Conservation (phyloP, 1,140 invertebrate genomes). For the Nasonia longicornis region DNA sequence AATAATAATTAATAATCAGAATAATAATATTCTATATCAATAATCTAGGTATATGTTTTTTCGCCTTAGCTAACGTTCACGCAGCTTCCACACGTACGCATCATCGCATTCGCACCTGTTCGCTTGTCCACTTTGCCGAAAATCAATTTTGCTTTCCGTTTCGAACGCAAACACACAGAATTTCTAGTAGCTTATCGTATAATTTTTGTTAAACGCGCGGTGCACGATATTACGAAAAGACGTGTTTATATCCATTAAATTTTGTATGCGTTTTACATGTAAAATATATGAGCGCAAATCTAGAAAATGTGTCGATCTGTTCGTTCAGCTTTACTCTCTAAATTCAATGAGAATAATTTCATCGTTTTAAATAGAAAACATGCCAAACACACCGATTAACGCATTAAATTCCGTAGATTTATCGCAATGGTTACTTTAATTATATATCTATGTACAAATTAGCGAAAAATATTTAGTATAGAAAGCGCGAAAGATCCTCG, state of each 20-base stretch:
- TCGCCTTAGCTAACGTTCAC: conserved; percentile 22
- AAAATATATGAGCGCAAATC: conserved; percentile 30
- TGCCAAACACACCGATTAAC: conserved; percentile 38
- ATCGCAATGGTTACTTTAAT: conserved; percentile 29
- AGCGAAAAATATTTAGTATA: conserved; percentile 31
- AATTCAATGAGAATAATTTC: neutral
- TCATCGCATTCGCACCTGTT: neutral
- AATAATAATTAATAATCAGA: neutral
- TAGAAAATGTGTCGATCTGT: conserved; percentile 42
- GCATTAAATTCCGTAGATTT: conserved; percentile 39
- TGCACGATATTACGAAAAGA: conserved; percentile 34
- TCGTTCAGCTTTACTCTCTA: neutral
- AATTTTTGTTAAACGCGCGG: conserved; percentile 19
- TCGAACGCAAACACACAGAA: conserved; percentile 23
- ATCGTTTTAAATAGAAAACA: conserved; percentile 36
- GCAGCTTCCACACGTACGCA: neutral
- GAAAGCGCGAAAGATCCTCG: conserved; percentile 2
- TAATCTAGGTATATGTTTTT: conserved; percentile 41
- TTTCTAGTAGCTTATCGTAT: conserved; percentile 33
- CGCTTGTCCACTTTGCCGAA: neutral
- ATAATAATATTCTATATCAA: conserved; percentile 41
- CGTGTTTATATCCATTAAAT: conserved; percentile 8
- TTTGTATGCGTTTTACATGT: conserved; percentile 29
- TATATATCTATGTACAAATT: conserved; percentile 43
- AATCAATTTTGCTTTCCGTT: conserved; percentile 11